These are phyloP conservation scores for Pempheris klunzingeri DNA, from an alignment of 2,797 vertebrate species.

Conservation along the genomic window DNA sequence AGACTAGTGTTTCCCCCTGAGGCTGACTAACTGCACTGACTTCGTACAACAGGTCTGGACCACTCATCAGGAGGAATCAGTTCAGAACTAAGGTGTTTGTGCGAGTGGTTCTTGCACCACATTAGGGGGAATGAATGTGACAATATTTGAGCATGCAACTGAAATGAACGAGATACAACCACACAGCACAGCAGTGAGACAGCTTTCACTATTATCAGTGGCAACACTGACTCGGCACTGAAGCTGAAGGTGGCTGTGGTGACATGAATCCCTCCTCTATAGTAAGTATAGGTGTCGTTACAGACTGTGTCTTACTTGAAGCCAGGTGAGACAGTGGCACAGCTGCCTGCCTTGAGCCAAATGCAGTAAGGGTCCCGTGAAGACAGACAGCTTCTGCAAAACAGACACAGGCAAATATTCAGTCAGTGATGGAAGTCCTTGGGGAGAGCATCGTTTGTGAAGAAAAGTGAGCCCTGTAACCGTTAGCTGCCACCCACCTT, in stretches of 20 bases:
- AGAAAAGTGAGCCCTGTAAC: constrained; percentile 10
- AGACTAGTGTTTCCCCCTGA: no score
- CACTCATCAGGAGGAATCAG: no score
- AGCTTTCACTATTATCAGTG: background rate
- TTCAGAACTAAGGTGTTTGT: no score
- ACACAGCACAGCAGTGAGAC: constrained; percentile 7
- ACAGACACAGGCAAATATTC: constrained; percentile 58
- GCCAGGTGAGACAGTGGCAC: constrained; percentile 83
- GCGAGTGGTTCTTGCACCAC: background rate
- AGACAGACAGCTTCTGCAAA: constrained; percentile 90
- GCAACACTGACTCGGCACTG: constrained; percentile 1
- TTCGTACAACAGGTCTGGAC: no score
- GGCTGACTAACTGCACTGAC: no score
- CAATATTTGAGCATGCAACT: background rate
- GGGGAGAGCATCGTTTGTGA: constrained; percentile 9
- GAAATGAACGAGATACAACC: background rate
- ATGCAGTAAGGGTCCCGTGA: constrained; percentile 93
- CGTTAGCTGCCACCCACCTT: constrained; percentile 3
- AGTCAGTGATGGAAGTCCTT: constrained; percentile 28
- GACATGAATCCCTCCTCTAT: background rate
- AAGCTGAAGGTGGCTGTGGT: background rate
- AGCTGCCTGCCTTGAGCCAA: constrained; percentile 89
- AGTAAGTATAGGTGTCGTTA: constrained; percentile 1
- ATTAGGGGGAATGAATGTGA: background rate
- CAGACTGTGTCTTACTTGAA: constrained; percentile 83